Conservation (phyloP, 2,888 invertebrate species). For the Rotaria macrura region DNA sequence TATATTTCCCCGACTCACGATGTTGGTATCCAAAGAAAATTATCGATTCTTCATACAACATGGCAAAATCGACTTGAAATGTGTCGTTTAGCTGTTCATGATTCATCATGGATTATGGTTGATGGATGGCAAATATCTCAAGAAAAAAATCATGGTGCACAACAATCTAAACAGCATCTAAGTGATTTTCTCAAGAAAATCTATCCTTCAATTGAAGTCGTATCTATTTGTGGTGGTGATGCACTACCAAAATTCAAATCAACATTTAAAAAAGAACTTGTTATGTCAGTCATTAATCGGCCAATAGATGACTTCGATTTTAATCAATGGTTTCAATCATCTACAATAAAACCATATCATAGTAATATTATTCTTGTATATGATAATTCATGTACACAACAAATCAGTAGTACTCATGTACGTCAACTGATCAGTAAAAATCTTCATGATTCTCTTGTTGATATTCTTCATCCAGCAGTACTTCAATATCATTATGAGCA, state of each 20-base stretch:
- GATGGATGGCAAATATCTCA: neutral
- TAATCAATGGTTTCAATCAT: neutral
- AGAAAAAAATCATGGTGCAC: neutral
- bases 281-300: neutral
- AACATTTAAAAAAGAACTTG: neutral
- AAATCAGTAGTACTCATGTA: neutral
- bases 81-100: neutral
- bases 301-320: neutral
- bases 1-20: neutral
- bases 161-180: neutral
- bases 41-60: neutral
- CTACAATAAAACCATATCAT: neutral
- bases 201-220: neutral
- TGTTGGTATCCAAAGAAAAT: neutral
- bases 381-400: neutral
- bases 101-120: neutral
- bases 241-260: neutral
- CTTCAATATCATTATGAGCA: neutral
- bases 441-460: neutral
- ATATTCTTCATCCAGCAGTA: neutral
- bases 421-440: neutral
- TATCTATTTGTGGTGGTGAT: neutral
- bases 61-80: conserved; percentile 6
- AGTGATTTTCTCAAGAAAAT: neutral
- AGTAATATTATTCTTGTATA: neutral